These are phyloP conservation scores for Stictocephala bisonia DNA, from an alignment of 2,888 invertebrate genomes.

Conservation along the genomic window DNA sequence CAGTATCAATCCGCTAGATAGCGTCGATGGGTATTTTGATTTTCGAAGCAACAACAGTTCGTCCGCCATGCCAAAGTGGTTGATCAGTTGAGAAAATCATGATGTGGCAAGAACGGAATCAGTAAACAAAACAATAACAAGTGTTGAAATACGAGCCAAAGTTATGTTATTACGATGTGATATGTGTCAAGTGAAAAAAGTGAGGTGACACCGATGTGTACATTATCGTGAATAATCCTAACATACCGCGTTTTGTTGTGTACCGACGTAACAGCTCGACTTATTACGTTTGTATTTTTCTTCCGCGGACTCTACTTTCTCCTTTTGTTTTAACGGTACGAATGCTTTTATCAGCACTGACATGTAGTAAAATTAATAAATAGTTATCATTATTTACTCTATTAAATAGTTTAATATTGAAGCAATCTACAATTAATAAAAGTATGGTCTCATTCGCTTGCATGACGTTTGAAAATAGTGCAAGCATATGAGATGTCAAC, in stretches of 20 bases:
- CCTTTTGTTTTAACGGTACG: constrained; percentile 43
- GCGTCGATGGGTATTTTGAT: constrained; percentile 54
- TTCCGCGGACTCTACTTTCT: constrained; percentile 39
- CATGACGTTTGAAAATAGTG: constrained; percentile 44
- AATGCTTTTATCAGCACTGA: constrained; percentile 32
- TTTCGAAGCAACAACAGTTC: constrained; percentile 54
- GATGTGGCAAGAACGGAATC: constrained; percentile 49
- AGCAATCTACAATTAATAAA: background rate
- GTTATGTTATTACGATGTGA: constrained; percentile 45
- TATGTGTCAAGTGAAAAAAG: constrained; percentile 39
- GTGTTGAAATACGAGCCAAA: constrained; percentile 16
- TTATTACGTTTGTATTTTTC: constrained; percentile 45
- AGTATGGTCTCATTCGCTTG: background rate
- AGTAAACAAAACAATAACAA: constrained; percentile 43
- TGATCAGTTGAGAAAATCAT: constrained; percentile 44
- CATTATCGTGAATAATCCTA: constrained; percentile 29
- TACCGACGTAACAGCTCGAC: constrained; percentile 48
- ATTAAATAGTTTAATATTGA: background rate
- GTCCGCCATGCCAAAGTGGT: constrained; percentile 55
- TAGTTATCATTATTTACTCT: background rate
- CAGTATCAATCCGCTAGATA: constrained; percentile 41
- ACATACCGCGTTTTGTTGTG: constrained; percentile 49
- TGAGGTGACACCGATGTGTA: constrained; percentile 43
- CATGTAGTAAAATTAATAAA: constrained; percentile 7
- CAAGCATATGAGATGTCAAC: constrained; percentile 29